Conservation (phyloP, 2,888 invertebrate genomes). For the Stenodera caucasica region DNA sequence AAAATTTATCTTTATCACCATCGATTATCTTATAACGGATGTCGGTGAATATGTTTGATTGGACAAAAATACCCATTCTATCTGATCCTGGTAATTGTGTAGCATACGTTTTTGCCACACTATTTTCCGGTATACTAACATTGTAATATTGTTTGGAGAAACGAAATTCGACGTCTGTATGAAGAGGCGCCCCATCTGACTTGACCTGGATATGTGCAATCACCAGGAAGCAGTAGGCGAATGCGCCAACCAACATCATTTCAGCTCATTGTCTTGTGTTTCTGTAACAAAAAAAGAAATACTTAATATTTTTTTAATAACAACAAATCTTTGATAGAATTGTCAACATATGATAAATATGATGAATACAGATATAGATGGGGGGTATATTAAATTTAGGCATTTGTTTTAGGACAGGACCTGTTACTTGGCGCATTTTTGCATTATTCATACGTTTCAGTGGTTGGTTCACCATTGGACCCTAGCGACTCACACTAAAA, state of each 20-base stretch:
- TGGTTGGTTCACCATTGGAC: conserved; percentile 37
- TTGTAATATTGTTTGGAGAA: conserved; percentile 80
- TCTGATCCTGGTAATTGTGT: conserved; percentile 70
- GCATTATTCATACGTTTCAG: conserved; percentile 36
- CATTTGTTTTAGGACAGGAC: conserved; percentile 28
- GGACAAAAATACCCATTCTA: conserved; percentile 76
- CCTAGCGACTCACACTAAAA: too few relatives aligned
- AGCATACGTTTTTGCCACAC: conserved; percentile 85
- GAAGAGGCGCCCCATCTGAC: conserved; percentile 40
- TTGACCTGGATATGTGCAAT: conserved; percentile 44
- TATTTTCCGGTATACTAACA: conserved; percentile 90
- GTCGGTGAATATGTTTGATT: conserved; percentile 55
- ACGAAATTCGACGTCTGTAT: conserved; percentile 59
- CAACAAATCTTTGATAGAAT: too few relatives aligned
- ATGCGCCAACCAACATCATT: conserved; percentile 50
- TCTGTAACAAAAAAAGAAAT: conserved; percentile 43
- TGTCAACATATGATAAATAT: too few relatives aligned
- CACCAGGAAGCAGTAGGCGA: conserved; percentile 52
- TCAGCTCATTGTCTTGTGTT: conserved; percentile 51
- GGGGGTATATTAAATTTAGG: not conserved
- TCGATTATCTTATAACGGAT: conserved; percentile 84
- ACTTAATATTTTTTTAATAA: not conserved
- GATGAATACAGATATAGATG: not conserved
- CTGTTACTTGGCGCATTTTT: conserved; percentile 35
- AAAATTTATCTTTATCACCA: conserved; percentile 88